Percentiles rank a stretch among this genome's conserved stretches.
Evolutionary conservation across 2,797 vertebrate genomes (phyloP).

Genomic region (Thamnophis elegans): DNA sequence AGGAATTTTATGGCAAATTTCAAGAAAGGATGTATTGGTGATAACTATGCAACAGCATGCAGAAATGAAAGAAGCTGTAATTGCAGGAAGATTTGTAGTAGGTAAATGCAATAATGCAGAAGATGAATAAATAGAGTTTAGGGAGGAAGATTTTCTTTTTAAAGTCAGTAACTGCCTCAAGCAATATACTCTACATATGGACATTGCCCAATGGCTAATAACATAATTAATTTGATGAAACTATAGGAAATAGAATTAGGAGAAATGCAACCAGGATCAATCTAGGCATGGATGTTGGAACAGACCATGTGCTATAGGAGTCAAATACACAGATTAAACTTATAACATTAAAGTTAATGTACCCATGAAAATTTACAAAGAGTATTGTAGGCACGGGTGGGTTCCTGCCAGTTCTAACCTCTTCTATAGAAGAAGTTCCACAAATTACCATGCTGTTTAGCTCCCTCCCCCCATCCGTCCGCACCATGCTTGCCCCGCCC

Average conservation of each 20-base stretch:
- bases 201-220: neutral
- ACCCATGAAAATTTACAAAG: neutral
- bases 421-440: too few species aligned
- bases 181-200: neutral
- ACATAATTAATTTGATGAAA: neutral
- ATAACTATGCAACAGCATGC: neutral
- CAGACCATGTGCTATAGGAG: neutral
- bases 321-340: neutral
- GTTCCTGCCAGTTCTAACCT: too few species aligned
- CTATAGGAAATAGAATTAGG: neutral
- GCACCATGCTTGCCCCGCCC: too few species aligned
- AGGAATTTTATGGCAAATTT: neutral
- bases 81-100: neutral
- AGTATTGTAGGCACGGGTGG: too few species aligned
- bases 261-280: neutral
- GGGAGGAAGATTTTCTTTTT: neutral
- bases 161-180: neutral
- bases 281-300: neutral
- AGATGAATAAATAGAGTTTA: neutral
- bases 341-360: neutral
- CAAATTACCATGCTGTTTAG: too few species aligned
- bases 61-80: neutral
- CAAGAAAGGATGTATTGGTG: neutral
- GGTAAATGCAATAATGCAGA: neutral
- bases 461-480: too few species aligned